phyloP scores from a whole-genome alignment of 1,140 invertebrate genomes.

The Drosophila kurseongensis region DNA sequence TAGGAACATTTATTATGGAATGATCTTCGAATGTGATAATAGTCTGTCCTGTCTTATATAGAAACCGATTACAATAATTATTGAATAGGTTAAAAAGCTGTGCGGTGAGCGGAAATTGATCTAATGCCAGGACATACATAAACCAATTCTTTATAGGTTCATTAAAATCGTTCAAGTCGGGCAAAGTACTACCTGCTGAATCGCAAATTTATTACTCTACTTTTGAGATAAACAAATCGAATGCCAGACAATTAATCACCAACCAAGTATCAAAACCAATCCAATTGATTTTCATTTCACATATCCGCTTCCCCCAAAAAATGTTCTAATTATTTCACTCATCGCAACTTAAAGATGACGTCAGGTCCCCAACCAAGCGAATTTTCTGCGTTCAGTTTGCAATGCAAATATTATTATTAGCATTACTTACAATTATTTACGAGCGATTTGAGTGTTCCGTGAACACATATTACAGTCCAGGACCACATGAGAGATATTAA shows the following conservation, averaged over 20 bases:
- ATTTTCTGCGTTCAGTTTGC: background rate
- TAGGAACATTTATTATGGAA: too few relatives aligned
- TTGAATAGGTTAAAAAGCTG: too few relatives aligned
- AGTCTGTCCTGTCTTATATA: too few relatives aligned
- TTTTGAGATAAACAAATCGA: constrained; percentile 8
- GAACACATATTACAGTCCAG: constrained; percentile 20
- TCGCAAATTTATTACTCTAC: background rate
- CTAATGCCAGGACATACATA: background rate
- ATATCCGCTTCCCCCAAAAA: constrained; percentile 19
- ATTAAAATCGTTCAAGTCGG: background rate
- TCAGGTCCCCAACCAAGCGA: constrained; percentile 10
- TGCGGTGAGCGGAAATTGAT: background rate
- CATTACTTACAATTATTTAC: constrained; percentile 66
- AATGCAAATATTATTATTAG: constrained; percentile 61
- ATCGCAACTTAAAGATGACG: constrained; percentile 21
- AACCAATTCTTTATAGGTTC: background rate
- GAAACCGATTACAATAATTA: too few relatives aligned
- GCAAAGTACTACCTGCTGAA: background rate
- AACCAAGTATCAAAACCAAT: constrained; percentile 1
- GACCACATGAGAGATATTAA: constrained; percentile 55
- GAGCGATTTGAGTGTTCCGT: constrained; percentile 27
- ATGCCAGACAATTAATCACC: constrained; percentile 7
- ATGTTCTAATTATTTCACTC: constrained; percentile 25
- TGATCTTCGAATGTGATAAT: too few relatives aligned
- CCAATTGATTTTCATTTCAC: background rate